phyloP scores from a whole-genome alignment of 2,888 invertebrate species.

The Catotricha subobsoleta region DNA sequence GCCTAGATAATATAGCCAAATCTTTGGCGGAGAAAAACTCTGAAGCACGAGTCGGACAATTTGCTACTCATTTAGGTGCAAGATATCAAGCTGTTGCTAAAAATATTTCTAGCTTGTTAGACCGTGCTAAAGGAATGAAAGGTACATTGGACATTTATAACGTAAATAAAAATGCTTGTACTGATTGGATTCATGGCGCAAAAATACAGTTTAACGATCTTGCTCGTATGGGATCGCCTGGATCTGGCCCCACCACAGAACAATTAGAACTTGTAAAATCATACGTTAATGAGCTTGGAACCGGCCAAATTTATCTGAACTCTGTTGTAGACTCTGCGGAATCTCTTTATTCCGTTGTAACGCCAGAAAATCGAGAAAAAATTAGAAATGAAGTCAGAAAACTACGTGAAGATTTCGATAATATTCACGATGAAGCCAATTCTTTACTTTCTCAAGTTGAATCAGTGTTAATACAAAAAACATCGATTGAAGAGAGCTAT shows the following conservation, averaged over 20 bases:
- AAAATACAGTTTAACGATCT: conserved; percentile 55
- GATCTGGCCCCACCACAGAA: conserved; percentile 52
- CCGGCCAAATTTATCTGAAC: conserved; percentile 59
- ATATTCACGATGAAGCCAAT: conserved; percentile 67
- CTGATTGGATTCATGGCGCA: conserved; percentile 60
- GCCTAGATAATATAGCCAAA: conserved; percentile 48
- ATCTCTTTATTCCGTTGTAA: conserved; percentile 68
- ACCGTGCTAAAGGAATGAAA: conserved; percentile 52
- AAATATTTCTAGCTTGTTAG: conserved; percentile 48
- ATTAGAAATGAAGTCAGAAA: conserved; percentile 66
- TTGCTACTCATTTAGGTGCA: conserved; percentile 56
- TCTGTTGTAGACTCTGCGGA: conserved; percentile 75
- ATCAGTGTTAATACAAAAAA: conserved; percentile 72
- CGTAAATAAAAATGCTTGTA: conserved; percentile 50
- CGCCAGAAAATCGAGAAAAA: conserved; percentile 69
- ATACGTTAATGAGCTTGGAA: conserved; percentile 54
- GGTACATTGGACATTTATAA: conserved; percentile 46
- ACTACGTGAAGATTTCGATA: conserved; percentile 66
- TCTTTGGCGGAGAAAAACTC: conserved; percentile 58
- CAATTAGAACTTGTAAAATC: conserved; percentile 37
- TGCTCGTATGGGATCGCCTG: conserved; percentile 52
- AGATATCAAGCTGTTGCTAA: conserved; percentile 59
- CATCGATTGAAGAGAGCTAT: conserved; percentile 83
- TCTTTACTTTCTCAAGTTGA: conserved; percentile 74
- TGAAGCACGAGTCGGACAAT: conserved; percentile 66